Percentiles rank a stretch among this genome's conserved stretches.
Conservation (phyloP, 2,113 vertebrate genomes). For the Gallinago jamesoni region DNA sequence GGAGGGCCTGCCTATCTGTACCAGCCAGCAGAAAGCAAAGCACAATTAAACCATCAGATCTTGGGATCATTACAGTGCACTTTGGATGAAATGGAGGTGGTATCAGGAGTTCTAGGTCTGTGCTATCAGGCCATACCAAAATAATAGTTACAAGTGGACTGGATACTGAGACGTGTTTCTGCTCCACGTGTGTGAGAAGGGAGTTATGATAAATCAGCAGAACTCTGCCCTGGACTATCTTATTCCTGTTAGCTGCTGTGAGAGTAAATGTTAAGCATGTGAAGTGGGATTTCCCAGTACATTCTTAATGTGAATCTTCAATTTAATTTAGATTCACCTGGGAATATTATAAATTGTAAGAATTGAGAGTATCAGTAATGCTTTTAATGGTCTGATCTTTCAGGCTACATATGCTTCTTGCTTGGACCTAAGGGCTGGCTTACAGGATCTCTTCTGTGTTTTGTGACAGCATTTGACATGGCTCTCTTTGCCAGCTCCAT, state of each 20-base stretch:
- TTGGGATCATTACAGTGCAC: neutral
- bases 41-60: neutral
- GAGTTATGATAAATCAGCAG: neutral
- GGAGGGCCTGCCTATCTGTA: neutral
- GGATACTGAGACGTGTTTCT: neutral
- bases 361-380: neutral
- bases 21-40: neutral
- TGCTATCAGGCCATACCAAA: neutral
- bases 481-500: neutral
- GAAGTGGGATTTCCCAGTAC: slow-evolving; percentile 2
- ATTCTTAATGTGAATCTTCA: neutral
- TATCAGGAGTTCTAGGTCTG: neutral
- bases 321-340: slow-evolving; percentile 9
- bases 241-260: neutral
- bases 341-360: neutral
- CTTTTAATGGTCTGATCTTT: slow-evolving; percentile 6
- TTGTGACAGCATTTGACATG: neutral
- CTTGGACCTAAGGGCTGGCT: neutral
- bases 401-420: neutral
- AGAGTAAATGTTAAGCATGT: slow-evolving; percentile 1
- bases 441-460: neutral
- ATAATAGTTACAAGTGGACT: neutral
- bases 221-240: neutral
- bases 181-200: neutral
- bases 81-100: neutral